These are phyloP conservation scores for Peromyscus leucopus DNA, from an alignment of 2,113 vertebrate genomes.

Conservation along the genomic window DNA sequence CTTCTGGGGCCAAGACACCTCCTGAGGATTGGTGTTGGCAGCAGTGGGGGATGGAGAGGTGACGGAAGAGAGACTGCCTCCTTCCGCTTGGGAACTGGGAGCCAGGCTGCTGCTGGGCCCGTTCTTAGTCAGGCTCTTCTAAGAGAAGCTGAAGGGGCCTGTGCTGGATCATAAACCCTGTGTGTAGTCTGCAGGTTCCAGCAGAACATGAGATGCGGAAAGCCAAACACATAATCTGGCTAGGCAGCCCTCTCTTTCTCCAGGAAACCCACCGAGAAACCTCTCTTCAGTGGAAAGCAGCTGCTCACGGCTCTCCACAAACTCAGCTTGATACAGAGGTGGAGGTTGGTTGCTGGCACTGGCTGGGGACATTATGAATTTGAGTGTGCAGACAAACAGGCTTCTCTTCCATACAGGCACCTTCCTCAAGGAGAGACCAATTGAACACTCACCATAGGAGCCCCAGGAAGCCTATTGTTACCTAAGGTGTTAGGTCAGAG, in stretches of 20 bases:
- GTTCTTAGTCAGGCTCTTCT: background rate
- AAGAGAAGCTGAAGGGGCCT: background rate
- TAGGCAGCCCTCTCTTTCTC: constrained; percentile 20
- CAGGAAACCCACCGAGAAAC: background rate
- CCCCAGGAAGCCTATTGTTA: no score
- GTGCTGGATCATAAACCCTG: background rate
- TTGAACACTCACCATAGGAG: background rate
- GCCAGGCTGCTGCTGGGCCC: background rate
- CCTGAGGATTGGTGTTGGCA: background rate
- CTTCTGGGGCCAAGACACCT: background rate
- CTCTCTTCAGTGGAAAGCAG: background rate
- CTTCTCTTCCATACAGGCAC: rapidly evolving
- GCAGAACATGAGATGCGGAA: background rate
- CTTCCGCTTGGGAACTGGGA: background rate
- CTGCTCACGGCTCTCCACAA: background rate
- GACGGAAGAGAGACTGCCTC: background rate
- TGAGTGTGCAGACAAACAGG: background rate
- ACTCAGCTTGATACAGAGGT: rapidly evolving
- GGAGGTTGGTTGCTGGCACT: background rate
- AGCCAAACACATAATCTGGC: background rate
- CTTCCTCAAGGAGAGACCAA: background rate
- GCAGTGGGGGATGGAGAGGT: rapidly evolving
- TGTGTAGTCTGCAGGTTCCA: rapidly evolving
- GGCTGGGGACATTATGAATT: rapidly evolving
- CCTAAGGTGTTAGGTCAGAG: background rate